A percentile compares a stretch with the other conserved stretches of the same genome.
Evolutionary conservation across 2,113 vertebrate genomes (phyloP).

Genomic region (Lota lota): DNA sequence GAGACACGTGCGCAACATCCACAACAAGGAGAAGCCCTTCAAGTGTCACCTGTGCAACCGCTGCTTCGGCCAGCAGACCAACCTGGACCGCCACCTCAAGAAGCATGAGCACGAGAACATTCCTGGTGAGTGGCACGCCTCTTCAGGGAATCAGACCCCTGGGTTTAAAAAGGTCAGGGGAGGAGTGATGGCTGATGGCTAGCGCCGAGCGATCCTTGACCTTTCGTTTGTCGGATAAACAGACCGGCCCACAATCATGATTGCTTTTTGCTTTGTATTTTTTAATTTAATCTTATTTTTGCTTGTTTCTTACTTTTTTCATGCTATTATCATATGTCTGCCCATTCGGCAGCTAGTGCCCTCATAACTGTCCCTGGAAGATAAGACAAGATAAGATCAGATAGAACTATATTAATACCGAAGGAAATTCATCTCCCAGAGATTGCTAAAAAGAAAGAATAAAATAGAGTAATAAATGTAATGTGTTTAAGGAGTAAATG

Average conservation of each 20-base stretch:
- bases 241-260: no score
- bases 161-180: not conserved
- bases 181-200: not conserved
- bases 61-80: conserved; percentile 99
- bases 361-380: no score
- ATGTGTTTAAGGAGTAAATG: not conserved
- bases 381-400: no score
- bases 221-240: no score
- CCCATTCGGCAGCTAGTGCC: no score
- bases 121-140: conserved; percentile 77
- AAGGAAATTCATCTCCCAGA: not conserved
- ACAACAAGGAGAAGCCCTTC: conserved; percentile 99
- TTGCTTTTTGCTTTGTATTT: no score
- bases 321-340: no score
- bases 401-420: not conserved
- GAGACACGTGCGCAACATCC: conserved; percentile 98
- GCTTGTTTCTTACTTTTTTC: no score
- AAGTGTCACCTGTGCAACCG: conserved; percentile 98
- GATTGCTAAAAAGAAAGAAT: not conserved
- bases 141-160: not conserved
- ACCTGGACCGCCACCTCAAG: conserved; percentile 96
- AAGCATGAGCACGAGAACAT: conserved; percentile 97
- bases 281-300: no score
- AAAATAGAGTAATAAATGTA: not conserved
- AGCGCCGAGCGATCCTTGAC: no score